phyloP scores from a whole-genome alignment of 2,888 invertebrate genomes.

The Agrochola lychnidis region DNA sequence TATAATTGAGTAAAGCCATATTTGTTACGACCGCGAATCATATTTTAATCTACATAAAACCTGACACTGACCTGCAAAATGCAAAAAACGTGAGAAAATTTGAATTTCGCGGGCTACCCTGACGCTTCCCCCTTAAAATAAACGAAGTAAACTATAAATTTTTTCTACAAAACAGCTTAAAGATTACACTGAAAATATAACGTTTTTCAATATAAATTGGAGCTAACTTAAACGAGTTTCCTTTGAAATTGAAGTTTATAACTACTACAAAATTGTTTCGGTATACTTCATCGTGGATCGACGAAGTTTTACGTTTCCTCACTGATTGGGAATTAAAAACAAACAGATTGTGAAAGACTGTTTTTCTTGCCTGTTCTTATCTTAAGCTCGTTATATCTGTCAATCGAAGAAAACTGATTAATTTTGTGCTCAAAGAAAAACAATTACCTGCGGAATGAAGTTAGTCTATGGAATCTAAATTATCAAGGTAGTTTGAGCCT shows the following conservation, averaged over 20 bases:
- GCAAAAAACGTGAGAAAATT: too few relatives aligned
- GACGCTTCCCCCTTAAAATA: too few relatives aligned
- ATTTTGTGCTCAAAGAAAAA: conserved; percentile 15
- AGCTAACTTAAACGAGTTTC: conserved; percentile 56
- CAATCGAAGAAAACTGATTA: conserved; percentile 19
- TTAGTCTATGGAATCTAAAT: background rate
- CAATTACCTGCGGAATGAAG: conserved; percentile 3
- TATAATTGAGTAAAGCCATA: too few relatives aligned
- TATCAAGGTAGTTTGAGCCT: background rate
- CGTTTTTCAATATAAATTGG: conserved; percentile 41
- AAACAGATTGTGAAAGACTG: conserved; percentile 45
- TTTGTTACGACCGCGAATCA: too few relatives aligned
- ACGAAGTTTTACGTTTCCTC: conserved; percentile 33
- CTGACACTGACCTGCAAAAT: too few relatives aligned
- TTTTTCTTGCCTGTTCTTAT: conserved; percentile 27
- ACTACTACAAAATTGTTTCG: conserved; percentile 48
- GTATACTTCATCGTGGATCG: conserved; percentile 27
- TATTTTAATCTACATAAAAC: too few relatives aligned
- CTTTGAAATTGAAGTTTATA: conserved; percentile 58
- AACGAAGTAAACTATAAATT: background rate
- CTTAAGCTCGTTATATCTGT: conserved; percentile 31
- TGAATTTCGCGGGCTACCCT: too few relatives aligned
- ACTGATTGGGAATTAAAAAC: conserved; percentile 55
- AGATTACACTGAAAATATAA: conserved; percentile 31
- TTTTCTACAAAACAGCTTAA: background rate